These are phyloP conservation scores for Actinia tenebrosa DNA, from an alignment of 64 coral and sea anemone genomes.

Conservation along the genomic window DNA sequence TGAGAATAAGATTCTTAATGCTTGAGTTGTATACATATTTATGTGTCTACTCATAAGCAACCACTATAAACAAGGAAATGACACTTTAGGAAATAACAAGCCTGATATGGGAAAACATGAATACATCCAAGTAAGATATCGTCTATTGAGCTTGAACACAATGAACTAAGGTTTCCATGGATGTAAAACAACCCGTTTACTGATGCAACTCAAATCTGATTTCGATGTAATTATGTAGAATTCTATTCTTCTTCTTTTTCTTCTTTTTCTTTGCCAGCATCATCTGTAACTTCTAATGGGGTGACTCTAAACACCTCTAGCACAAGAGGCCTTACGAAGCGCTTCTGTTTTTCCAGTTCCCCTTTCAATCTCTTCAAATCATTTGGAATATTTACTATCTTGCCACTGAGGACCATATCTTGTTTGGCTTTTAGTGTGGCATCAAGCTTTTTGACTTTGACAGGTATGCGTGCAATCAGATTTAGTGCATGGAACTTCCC, in stretches of 20 bases:
- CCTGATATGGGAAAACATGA: too few species aligned
- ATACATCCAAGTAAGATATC: too few species aligned
- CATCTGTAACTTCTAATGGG: slow-evolving; percentile 1
- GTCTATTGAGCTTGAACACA: too few species aligned
- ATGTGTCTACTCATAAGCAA: too few species aligned
- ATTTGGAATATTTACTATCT: slow-evolving; percentile 64
- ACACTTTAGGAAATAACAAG: too few species aligned
- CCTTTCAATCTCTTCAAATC: slow-evolving; percentile 72
- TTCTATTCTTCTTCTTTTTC: not conserved
- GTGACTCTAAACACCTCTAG: slow-evolving; percentile 66
- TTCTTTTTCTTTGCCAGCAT: not conserved
- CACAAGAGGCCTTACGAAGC: slow-evolving; percentile 79
- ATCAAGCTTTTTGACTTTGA: slow-evolving; percentile 80
- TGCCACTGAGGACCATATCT: slow-evolving; percentile 73
- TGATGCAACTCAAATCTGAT: too few species aligned
- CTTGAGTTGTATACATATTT: too few species aligned
- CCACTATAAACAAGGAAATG: too few species aligned
- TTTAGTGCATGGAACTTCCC: slow-evolving; percentile 75
- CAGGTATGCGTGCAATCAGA: slow-evolving; percentile 77
- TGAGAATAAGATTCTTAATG: too few species aligned
- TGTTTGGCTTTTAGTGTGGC: slow-evolving; percentile 57
- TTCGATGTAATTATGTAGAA: too few species aligned
- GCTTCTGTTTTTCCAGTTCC: slow-evolving; percentile 70
- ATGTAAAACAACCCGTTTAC: too few species aligned
- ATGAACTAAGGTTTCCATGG: too few species aligned